Conservation (phyloP, 2,113 vertebrate species). For the Toxotes chatareus region DNA sequence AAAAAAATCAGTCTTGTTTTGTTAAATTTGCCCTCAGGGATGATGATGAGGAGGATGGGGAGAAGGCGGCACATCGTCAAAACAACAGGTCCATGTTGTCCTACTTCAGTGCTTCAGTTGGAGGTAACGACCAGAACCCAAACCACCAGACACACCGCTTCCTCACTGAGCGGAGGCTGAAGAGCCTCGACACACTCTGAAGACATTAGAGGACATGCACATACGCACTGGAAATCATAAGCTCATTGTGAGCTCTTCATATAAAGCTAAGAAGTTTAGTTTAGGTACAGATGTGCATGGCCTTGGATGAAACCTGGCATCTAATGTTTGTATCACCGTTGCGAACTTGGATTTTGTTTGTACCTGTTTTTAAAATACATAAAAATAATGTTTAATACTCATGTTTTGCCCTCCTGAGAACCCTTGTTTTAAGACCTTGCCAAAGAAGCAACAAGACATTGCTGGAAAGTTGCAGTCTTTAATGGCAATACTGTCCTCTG, state of each 20-base stretch:
- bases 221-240: background rate
- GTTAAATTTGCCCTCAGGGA: conserved; percentile 80
- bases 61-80: conserved; percentile 80
- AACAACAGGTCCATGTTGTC: conserved; percentile 84
- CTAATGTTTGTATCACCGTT: conserved; percentile 6
- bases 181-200: conserved; percentile 80
- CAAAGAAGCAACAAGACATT: background rate
- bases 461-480: background rate
- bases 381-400: conserved; percentile 14
- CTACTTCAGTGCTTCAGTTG: conserved; percentile 79
- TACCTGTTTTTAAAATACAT: conserved; percentile 32
- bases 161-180: conserved; percentile 88
- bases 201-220: background rate
- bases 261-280: background rate
- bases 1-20: conserved; percentile 13
- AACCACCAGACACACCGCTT: conserved; percentile 84
- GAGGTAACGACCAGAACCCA: conserved; percentile 30
- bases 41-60: conserved; percentile 81
- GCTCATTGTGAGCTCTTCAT: background rate
- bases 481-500: conserved; percentile 54
- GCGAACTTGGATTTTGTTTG: conserved; percentile 15
- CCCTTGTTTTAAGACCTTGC: background rate
- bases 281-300: background rate
- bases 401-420: background rate
- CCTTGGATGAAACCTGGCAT: background rate